Conservation (phyloP, 2,797 vertebrate species). For the Danio tinwini region DNA sequence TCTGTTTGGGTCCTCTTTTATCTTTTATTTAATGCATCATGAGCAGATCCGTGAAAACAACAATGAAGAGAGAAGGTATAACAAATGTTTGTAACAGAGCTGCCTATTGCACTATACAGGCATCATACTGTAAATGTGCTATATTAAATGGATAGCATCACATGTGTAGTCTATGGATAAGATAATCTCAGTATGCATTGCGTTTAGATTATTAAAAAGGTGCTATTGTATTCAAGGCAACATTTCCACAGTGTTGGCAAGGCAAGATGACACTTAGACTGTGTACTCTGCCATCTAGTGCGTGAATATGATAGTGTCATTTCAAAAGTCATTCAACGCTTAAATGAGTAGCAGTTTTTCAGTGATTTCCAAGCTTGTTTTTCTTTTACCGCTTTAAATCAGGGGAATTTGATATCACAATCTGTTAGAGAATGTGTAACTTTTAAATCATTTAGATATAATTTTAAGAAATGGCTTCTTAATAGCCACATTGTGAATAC, state of each 20-base stretch:
- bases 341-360: neutral
- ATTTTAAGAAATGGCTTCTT: no score
- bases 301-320: constrained; percentile 1
- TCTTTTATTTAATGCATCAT: constrained; percentile 1
- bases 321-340: neutral
- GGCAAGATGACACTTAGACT: neutral
- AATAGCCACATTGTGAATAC: no score
- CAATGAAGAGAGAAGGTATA: neutral
- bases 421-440: no score
- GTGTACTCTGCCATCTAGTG: constrained; percentile 23
- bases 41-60: constrained; percentile 25
- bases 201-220: neutral
- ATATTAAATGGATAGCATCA: neutral
- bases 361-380: no score
- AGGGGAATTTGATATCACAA: no score
- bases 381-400: no score
- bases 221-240: neutral
- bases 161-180: neutral
- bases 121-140: neutral
- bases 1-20: neutral
- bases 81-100: neutral
- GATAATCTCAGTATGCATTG: neutral
- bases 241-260: neutral
- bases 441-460: no score
- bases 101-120: neutral